Evolutionary conservation across 2,113 vertebrate genomes (phyloP).

Genomic region (Scomber scombrus): DNA sequence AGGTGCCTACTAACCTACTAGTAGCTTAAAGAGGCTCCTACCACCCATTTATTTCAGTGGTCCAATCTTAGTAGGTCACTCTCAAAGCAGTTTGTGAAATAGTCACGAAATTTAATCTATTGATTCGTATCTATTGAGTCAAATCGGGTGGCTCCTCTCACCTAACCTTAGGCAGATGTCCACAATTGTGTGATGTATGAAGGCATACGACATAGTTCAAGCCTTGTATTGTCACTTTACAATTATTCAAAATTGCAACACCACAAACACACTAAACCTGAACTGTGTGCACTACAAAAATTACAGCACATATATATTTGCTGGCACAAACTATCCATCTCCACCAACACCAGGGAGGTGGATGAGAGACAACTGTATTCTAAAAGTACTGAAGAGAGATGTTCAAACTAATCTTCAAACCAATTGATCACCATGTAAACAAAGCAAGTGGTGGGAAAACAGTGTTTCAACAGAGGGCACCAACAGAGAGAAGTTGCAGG

Average conservation of each 20-base stretch:
- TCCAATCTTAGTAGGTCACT: no score
- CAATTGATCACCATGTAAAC: conserved; percentile 56
- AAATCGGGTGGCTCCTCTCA: no score
- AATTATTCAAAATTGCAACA: neutral
- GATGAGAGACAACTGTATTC: conserved; percentile 33
- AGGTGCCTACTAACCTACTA: no score
- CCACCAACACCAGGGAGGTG: neutral
- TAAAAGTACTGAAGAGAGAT: conserved; percentile 38
- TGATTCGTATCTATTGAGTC: no score
- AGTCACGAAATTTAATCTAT: no score
- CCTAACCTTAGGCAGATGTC: no score
- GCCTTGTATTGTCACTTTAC: neutral
- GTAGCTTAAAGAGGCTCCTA: no score
- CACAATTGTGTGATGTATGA: neutral
- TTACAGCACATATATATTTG: neutral
- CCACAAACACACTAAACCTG: neutral
- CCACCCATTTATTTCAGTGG: no score
- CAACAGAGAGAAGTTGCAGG: conserved; percentile 47
- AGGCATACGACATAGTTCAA: neutral
- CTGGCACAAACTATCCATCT: neutral
- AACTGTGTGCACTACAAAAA: neutral
- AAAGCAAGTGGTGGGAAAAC: conserved; percentile 33
- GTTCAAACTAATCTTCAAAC: conserved; percentile 41
- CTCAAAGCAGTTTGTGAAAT: no score
- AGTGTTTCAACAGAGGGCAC: conserved; percentile 21